Percentiles rank a stretch among this genome's conserved stretches.
Conservation (phyloP, 2,113 vertebrate species). For the Micronycteris hirsuta region DNA sequence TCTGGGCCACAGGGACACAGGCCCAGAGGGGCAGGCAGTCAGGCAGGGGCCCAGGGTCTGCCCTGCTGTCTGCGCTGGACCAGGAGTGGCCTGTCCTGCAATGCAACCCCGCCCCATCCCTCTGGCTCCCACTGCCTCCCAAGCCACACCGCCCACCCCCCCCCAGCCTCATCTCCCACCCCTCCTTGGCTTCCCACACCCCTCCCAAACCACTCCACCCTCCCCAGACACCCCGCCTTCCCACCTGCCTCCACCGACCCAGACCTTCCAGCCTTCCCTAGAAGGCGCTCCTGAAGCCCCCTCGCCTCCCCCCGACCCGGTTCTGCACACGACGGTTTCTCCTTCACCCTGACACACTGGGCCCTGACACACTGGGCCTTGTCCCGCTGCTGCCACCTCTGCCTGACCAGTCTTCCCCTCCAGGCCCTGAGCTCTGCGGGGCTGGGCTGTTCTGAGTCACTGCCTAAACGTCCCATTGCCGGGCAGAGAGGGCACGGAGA, state of each 20-base stretch:
- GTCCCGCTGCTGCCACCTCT: not conserved
- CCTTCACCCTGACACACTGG: not conserved
- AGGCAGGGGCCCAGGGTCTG: not conserved
- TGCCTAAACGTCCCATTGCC: too few species aligned
- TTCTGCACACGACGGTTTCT: accelerated
- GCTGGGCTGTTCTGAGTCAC: not conserved
- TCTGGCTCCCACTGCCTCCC: not conserved
- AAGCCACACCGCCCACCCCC: accelerated
- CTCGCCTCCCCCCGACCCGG: too few species aligned
- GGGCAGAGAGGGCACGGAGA: not conserved
- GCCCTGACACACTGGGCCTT: not conserved
- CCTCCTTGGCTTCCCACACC: not conserved
- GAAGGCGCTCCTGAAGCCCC: not conserved
- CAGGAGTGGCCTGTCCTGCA: not conserved
- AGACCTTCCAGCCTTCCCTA: not conserved
- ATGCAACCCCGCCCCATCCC: accelerated
- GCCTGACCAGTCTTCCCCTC: not conserved
- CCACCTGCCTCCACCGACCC: not conserved
- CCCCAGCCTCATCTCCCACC: accelerated
- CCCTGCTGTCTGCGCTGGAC: not conserved
- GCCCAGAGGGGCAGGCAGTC: not conserved
- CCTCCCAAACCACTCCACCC: accelerated
- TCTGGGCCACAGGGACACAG: not conserved
- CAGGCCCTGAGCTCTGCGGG: not conserved
- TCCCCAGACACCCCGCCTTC: not conserved